A percentile compares a stretch with the other conserved stretches of the same genome.
Conservation (phyloP, 2,797 vertebrate species). For the Pyrocephalus nanus region DNA sequence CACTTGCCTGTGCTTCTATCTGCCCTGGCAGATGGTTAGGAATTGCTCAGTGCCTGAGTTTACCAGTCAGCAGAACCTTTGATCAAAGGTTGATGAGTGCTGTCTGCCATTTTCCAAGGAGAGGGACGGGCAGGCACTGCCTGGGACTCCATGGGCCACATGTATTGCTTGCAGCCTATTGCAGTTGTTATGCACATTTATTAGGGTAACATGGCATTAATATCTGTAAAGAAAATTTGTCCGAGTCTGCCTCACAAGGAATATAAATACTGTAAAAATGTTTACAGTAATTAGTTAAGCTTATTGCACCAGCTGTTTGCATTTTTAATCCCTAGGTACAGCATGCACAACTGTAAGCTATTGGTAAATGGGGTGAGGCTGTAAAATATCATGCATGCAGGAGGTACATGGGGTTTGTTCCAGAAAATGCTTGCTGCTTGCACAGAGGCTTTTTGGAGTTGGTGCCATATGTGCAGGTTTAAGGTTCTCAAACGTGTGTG, state of each 20-base stretch:
- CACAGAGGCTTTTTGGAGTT: neutral
- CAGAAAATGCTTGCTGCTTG: neutral
- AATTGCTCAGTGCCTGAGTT: neutral
- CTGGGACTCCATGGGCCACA: rapidly evolving
- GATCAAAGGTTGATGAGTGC: neutral
- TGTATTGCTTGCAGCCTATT: neutral
- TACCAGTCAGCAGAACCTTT: neutral
- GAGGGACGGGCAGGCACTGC: neutral
- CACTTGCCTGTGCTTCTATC: neutral
- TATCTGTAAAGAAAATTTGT: neutral
- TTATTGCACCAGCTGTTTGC: neutral
- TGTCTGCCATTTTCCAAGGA: neutral
- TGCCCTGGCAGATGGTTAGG: neutral
- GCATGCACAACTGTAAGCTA: neutral
- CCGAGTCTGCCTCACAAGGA: neutral
- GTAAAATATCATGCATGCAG: neutral
- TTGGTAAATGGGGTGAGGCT: neutral
- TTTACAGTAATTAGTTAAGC: neutral
- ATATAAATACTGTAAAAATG: neutral
- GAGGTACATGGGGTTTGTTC: neutral
- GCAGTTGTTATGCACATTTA: neutral
- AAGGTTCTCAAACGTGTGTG: neutral
- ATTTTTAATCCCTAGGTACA: neutral
- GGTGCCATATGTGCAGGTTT: neutral
- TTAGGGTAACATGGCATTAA: neutral